These are phyloP conservation scores for Osmoderma eremita DNA, from an alignment of 2,888 invertebrate species.

Conservation along the genomic window DNA sequence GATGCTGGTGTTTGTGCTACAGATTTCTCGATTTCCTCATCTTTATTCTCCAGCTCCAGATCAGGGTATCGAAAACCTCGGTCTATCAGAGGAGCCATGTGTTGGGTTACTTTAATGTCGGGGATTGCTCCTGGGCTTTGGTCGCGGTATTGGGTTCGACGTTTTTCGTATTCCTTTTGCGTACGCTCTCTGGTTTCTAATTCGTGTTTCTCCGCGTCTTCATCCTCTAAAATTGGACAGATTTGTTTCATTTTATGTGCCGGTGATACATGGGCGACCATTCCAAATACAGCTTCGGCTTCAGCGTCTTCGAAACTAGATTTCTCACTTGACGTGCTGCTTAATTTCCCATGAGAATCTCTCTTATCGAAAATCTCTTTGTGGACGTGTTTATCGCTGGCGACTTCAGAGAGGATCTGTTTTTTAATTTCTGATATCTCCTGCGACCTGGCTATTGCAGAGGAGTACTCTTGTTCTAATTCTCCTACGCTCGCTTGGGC, in stretches of 20 bases:
- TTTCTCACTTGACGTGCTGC: constrained; percentile 62
- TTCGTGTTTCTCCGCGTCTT: constrained; percentile 66
- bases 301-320: constrained; percentile 65
- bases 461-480: constrained; percentile 61
- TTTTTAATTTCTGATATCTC: constrained; percentile 54
- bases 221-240: constrained; percentile 64
- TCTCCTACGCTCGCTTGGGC: constrained; percentile 61
- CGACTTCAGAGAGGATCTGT: constrained; percentile 49
- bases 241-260: constrained; percentile 64
- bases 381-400: constrained; percentile 56
- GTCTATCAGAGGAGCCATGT: constrained; percentile 65
- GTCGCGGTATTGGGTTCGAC: constrained; percentile 65
- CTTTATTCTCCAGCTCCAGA: constrained; percentile 63
- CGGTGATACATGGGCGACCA: constrained; percentile 64
- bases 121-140: constrained; percentile 72
- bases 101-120: constrained; percentile 73
- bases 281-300: constrained; percentile 65
- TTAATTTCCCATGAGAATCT: constrained; percentile 60
- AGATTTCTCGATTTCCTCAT: constrained; percentile 47
- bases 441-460: constrained; percentile 55
- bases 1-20: constrained; percentile 62
- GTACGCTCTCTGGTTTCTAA: constrained; percentile 63
- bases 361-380: constrained; percentile 55
- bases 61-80: constrained; percentile 65
- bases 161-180: constrained; percentile 62